Conservation (phyloP, 30 jellyfish, hydroid and myxozoan species). For the Morbakka virulenta region DNA sequence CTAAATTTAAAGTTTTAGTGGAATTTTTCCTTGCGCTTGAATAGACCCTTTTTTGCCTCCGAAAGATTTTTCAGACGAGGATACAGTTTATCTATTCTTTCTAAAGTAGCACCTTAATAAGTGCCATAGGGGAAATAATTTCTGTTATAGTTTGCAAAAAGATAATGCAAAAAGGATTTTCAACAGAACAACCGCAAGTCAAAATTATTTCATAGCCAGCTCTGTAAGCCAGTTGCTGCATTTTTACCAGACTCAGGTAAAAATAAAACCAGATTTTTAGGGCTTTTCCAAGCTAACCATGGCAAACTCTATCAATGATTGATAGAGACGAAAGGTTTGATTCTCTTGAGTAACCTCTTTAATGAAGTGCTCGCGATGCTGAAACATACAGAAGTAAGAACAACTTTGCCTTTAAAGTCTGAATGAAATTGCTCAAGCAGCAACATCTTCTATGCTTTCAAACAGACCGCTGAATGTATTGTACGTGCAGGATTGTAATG, state of each 20-base stretch:
- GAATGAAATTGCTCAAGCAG: conserved; percentile 14
- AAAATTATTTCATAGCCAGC: no score
- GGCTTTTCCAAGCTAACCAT: neutral
- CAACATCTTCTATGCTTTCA: conserved; percentile 36
- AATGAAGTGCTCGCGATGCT: neutral
- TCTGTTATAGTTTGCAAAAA: no score
- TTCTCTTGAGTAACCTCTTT: neutral
- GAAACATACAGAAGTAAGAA: neutral
- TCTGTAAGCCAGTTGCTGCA: no score
- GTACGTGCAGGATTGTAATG: conserved; percentile 51
- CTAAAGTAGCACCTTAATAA: no score
- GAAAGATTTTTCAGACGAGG: no score
- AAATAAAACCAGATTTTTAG: neutral
- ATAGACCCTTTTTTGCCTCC: no score
- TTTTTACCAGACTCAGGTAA: neutral
- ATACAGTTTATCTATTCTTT: no score
- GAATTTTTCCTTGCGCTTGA: no score
- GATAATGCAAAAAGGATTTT: no score
- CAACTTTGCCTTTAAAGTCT: neutral
- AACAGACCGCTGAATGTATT: conserved; percentile 21
- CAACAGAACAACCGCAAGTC: no score
- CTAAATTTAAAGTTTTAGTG: no score
- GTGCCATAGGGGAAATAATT: no score
- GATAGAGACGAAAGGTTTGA: neutral
- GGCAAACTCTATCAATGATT: neutral